These are phyloP conservation scores for Ptychobarbus kaznakovi DNA, from an alignment of 2,797 vertebrate genomes.

Conservation along the genomic window DNA sequence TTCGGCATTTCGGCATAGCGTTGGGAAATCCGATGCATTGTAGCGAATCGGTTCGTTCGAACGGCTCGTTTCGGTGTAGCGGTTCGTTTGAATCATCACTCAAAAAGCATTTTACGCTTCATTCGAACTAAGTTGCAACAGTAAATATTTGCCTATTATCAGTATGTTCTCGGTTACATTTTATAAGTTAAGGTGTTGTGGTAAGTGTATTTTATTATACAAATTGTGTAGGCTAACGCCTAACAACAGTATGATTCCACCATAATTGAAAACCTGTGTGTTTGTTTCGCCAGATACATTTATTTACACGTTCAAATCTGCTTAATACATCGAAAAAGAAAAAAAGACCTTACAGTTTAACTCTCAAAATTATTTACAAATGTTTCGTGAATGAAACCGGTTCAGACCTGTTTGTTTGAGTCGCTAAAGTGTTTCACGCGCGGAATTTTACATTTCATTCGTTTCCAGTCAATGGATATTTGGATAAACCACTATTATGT, in stretches of 20 bases:
- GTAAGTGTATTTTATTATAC: background rate
- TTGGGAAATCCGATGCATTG: slow-evolving; percentile 31
- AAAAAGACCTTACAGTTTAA: background rate
- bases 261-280: background rate
- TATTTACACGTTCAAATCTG: background rate
- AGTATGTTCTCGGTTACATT: background rate
- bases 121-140: background rate
- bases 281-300: background rate
- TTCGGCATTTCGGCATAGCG: slow-evolving; percentile 61
- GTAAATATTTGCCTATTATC: background rate
- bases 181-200: background rate
- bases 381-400: background rate
- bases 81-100: slow-evolving; percentile 18
- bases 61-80: background rate
- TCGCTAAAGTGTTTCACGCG: background rate
- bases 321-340: background rate
- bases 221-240: background rate
- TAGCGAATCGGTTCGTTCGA: slow-evolving; percentile 23
- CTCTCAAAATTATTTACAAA: background rate
- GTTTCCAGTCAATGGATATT: background rate
- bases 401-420: slow-evolving; percentile 4
- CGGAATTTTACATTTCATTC: background rate
- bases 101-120: background rate
- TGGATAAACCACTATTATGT: background rate
- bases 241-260: background rate